Evolutionary conservation across 2,797 vertebrate species (phyloP).

Genomic region (Phalanger gymnotis): DNA sequence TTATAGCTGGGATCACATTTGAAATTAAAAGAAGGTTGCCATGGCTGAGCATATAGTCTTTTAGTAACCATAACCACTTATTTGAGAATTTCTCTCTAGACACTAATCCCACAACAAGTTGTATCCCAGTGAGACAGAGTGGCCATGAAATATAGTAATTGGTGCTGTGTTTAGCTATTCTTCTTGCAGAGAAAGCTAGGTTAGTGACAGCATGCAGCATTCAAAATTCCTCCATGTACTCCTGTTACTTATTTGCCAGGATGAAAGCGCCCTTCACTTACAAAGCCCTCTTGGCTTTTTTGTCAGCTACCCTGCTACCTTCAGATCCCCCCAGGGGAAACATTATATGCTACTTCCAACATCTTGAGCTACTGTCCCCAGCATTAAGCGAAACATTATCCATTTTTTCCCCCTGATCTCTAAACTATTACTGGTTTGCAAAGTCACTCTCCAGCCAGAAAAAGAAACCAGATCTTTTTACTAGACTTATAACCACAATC

Average conservation of each 20-base stretch:
- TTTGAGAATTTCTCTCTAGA: slow-evolving; percentile 58
- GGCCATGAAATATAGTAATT: neutral
- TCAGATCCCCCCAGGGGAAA: slow-evolving; percentile 48
- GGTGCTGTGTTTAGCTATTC: neutral
- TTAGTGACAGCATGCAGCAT: neutral
- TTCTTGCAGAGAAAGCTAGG: neutral
- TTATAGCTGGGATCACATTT: slow-evolving; percentile 34
- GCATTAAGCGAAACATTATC: slow-evolving; percentile 34
- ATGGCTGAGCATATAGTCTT: slow-evolving; percentile 17
- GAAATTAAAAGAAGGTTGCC: slow-evolving; percentile 53
- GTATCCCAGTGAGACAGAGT: slow-evolving; percentile 24
- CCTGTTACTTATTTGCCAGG: neutral
- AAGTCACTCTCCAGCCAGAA: neutral
- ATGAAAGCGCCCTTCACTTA: slow-evolving; percentile 51
- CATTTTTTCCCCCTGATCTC: neutral
- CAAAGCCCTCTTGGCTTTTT: slow-evolving; percentile 26
- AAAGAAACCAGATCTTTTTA: neutral
- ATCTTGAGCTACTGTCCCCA: slow-evolving; percentile 10
- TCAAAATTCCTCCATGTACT: neutral
- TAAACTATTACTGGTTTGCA: neutral
- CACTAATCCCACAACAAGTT: slow-evolving; percentile 46
- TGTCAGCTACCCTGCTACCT: slow-evolving; percentile 41
- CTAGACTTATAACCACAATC: slow-evolving; percentile 1
- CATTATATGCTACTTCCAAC: slow-evolving; percentile 33
- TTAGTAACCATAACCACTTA: slow-evolving; percentile 49